Evolutionary conservation across 2,113 vertebrate species (phyloP).

Genomic region (Corapipo altera): DNA sequence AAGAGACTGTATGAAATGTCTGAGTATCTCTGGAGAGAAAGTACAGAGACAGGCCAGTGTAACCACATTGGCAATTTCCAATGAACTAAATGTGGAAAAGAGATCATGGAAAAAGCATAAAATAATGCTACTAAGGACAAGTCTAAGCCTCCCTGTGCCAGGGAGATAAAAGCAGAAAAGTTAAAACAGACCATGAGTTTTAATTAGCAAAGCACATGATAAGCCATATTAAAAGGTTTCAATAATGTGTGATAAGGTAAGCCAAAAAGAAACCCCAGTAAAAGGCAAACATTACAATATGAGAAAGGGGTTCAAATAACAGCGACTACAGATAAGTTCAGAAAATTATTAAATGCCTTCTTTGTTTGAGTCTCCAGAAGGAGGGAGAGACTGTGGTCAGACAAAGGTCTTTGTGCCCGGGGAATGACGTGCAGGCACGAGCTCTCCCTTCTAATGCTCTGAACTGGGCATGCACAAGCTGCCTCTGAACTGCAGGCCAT

Average conservation of each 20-base stretch:
- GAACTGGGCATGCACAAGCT: neutral
- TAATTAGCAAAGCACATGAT: neutral
- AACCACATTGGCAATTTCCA: neutral
- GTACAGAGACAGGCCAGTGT: neutral
- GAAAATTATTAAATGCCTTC: neutral
- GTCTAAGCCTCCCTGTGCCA: neutral
- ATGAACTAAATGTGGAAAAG: neutral
- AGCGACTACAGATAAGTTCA: neutral
- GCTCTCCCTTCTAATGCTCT: neutral
- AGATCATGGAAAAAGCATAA: neutral
- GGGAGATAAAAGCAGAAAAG: neutral
- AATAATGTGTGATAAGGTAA: neutral
- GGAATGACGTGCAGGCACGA: accelerated
- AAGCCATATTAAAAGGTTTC: neutral
- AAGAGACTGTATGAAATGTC: neutral
- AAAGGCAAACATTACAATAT: neutral
- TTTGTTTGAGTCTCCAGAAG: neutral
- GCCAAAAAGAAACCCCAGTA: neutral
- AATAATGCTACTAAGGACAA: neutral
- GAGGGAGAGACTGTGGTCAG: neutral
- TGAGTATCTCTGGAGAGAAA: neutral
- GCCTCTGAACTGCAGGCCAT: neutral
- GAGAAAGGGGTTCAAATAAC: neutral
- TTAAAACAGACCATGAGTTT: neutral
- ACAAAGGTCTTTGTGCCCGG: neutral